Base-by-base conservation (phyloP, 2,113 vertebrate genomes). In the Setophaga petechia region DNA sequence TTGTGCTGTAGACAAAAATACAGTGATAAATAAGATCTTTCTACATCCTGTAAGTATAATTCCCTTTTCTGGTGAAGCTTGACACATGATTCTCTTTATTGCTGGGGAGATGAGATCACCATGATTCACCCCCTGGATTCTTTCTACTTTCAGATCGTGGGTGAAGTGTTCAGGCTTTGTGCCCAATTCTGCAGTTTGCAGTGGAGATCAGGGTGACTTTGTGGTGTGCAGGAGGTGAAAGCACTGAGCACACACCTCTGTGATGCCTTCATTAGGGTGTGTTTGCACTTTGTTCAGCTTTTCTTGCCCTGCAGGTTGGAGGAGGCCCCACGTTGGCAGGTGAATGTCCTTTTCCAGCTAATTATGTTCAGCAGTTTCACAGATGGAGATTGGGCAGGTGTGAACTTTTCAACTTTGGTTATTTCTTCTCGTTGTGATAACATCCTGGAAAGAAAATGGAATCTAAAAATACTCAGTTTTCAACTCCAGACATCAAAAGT, bases 381-480 rank as follows among this genome's bases (percentile, higher is more conserved):
- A 83, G 91, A 77, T 41, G 49, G 61, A 54, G 82, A 73, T 77
- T 22, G 94, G 95, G 73, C 78, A 87, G 69, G 72, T 31, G 93
- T 97, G 96, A 97, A 97, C 96, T 97, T 93, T 87, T 95, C 95
- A 97, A 96, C 97, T 96, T 73, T 10, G n/a, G 19, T 79, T 77
- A 46, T 75, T 93, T 80, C 87, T 95, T 96, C 93, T 86, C 51
- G 35, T 91, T 91, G 57, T 84, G 86, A 72, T 77, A 80, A 91
- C 87, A 51, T 85, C 73, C 92, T 73, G 76, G 44, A 72, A 94
- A 84, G 87, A 90, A 96, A 95, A 65, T 51, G 37, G 58, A 80
- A 84, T 86, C 51, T 73, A 58, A 93, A 94, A 90, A 57, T 78
- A 75, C 57, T 95, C 74, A 4, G 20, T 84, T 84, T 91, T 22